Evolutionary conservation across 1,140 invertebrate genomes (phyloP), one percentile per base, ranked within the genome.

Genomic region (Diplogasteroides magnus): DNA sequence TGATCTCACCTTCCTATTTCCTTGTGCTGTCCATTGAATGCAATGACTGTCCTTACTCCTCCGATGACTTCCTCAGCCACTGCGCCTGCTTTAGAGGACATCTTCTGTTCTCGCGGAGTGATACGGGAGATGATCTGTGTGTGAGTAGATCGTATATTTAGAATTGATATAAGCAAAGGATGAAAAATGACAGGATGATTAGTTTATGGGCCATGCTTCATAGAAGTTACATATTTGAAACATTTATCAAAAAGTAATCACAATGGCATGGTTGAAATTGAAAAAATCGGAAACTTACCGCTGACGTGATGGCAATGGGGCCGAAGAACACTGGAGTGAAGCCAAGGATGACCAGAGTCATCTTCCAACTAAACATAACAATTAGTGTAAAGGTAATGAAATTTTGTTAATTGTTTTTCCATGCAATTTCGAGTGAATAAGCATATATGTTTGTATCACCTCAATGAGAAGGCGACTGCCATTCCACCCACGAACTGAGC

Each of bases 21-120:
- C 37, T 65, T 60, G 25, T 59, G 31, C 25, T 92, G 89, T 13
- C 90, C 91, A 67, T n/a, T n/a, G n/a, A n/a, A n/a, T n/a, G n/a
- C n/a, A n/a, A n/a, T n/a, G n/a, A n/a, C n/a, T n/a, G n/a, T 89
- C 89, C 89, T 81, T 93, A 91, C 80, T 92, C 90, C 0, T 91
- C 91, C 2, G 92, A 87, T 0, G n/a, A n/a, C n/a, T n/a, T n/a
- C n/a, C n/a, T n/a, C n/a, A n/a, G n/a, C n/a, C n/a, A n/a, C n/a
- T n/a, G 87, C 84, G 26, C 90, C 90, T 1, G 91, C 91, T 68
- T 87, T 85, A 1, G 88, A 88, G 76, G 91, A 91, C 1, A 90
- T 89, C 74, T 88, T 86, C 72, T 91, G 78, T 79, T 92, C 91
- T 80, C 89, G 86, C 78, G 29, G 85, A 78, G 82, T 89, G 89